Conservation (phyloP, 1,140 invertebrate species). For the Caenorhabditis brenneri region DNA sequence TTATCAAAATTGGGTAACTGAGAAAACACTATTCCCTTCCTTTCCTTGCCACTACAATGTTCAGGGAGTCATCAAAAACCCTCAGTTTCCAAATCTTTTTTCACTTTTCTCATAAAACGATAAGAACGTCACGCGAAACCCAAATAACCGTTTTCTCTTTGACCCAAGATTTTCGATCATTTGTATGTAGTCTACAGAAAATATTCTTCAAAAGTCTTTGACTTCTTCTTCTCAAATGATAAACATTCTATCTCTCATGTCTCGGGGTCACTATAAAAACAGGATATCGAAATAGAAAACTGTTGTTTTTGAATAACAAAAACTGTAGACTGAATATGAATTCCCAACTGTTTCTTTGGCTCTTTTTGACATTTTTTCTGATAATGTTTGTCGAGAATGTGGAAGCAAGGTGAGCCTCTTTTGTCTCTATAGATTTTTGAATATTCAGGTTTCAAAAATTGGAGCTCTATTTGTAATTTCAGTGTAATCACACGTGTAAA, state of each 20-base stretch:
- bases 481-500: not conserved
- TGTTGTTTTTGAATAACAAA: not conserved
- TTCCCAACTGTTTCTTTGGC: not conserved
- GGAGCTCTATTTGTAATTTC: not conserved
- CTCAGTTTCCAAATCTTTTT: too few species aligned
- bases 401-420: not conserved
- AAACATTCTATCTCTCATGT: not conserved
- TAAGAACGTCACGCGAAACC: too few species aligned
- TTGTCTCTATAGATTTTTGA: too few species aligned
- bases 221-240: not conserved
- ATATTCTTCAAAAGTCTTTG: conserved; percentile 3
- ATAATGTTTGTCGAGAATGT: not conserved
- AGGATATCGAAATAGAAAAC: not conserved
- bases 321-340: not conserved
- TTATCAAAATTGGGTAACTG: too few species aligned
- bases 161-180: conserved; percentile 14
- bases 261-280: conserved; percentile 10
- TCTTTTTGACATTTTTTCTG: not conserved
- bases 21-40: too few species aligned
- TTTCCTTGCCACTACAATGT: too few species aligned
- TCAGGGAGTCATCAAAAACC: not conserved
- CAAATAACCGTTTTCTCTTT: not conserved
- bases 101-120: not conserved
- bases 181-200: conserved; percentile 12
- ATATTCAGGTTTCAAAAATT: too few species aligned